phyloP scores from a whole-genome alignment of 2,113 vertebrate genomes.

The Thinocorus orbignyianus region DNA sequence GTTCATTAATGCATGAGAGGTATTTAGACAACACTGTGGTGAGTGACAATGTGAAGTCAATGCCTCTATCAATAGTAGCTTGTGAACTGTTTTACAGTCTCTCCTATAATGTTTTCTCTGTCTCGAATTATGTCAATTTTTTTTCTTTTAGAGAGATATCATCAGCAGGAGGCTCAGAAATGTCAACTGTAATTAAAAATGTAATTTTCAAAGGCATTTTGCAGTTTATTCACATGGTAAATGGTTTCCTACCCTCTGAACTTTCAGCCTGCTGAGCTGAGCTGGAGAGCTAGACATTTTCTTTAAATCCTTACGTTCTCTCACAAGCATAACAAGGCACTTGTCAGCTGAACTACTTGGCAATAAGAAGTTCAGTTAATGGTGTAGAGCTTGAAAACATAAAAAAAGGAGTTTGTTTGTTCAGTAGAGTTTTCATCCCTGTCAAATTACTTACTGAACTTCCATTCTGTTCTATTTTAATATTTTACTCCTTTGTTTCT shows the following conservation, averaged over 20 bases:
- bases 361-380: conserved; percentile 22
- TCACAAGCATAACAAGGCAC: not conserved
- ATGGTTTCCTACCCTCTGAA: conserved; percentile 66
- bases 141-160: conserved; percentile 39
- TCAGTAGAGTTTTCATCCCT: conserved; percentile 11
- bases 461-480: not conserved
- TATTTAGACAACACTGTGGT: conserved; percentile 10
- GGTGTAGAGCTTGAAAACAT: not conserved
- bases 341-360: conserved; percentile 37
- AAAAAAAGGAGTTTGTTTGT: not conserved
- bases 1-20: not conserved
- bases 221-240: conserved; percentile 63
- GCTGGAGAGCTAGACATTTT: conserved; percentile 50
- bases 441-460: not conserved
- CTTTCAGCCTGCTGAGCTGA: conserved; percentile 61
- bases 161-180: conserved; percentile 66
- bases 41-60: not conserved
- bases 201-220: conserved; percentile 71
- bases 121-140: not conserved
- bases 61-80: not conserved
- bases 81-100: conserved; percentile 11
- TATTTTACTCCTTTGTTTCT: not conserved
- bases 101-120: not conserved
- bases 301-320: conserved; percentile 41
- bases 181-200: conserved; percentile 74